Evolutionary conservation across 2,888 invertebrate genomes (phyloP).

Genomic region (Leptinotarsa tumamoca): DNA sequence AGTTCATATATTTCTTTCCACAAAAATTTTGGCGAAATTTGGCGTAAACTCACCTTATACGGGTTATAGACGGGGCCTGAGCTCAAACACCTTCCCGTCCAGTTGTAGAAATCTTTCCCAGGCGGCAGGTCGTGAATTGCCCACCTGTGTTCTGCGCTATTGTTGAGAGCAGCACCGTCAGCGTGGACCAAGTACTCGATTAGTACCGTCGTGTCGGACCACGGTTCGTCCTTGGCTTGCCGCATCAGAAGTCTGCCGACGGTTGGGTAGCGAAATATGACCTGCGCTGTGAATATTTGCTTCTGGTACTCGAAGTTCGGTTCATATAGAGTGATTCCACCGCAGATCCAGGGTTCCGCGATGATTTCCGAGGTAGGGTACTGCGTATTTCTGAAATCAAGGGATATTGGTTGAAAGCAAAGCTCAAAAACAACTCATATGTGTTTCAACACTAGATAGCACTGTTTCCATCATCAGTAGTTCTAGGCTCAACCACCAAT

Average conservation of each 20-base stretch:
- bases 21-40: not conserved
- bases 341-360: conserved; percentile 73
- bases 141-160: conserved; percentile 84
- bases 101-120: conserved; percentile 90
- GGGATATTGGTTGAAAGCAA: too few relatives aligned
- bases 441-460: not conserved
- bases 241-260: conserved; percentile 87
- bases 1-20: not conserved
- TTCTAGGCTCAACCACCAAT: too few relatives aligned
- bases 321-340: conserved; percentile 74
- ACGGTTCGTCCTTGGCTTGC: conserved; percentile 83
- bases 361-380: conserved; percentile 64
- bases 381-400: conserved; percentile 66
- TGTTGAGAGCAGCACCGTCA: conserved; percentile 84
- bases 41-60: conserved; percentile 68
- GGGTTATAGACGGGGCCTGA: conserved; percentile 85
- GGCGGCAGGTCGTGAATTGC: conserved; percentile 83
- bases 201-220: conserved; percentile 87
- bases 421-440: not conserved
- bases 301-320: conserved; percentile 76
- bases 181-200: conserved; percentile 88
- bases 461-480: too few relatives aligned
- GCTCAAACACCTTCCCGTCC: conserved; percentile 87
- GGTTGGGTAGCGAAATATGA: conserved; percentile 81
- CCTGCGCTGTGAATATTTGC: conserved; percentile 82